Percentiles rank a stretch among this genome's conserved stretches.
phyloP scores from a whole-genome alignment of 2,888 invertebrate genomes.

The Macrophya alboannulata region DNA sequence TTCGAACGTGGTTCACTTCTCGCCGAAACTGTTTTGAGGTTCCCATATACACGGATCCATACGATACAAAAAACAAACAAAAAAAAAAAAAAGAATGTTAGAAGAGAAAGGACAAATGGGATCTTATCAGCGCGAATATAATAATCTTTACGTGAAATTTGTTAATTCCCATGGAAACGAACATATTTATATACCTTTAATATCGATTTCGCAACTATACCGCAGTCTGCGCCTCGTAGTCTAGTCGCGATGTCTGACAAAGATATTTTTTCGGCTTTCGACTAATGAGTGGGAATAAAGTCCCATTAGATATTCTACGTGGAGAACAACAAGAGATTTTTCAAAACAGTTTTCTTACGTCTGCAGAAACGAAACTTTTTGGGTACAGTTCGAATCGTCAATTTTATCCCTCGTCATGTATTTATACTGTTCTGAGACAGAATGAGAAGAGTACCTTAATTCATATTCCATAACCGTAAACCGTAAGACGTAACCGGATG shows the following conservation, averaged over 20 bases:
- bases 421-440: neutral
- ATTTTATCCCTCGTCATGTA: neutral
- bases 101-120: neutral
- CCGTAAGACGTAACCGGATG: constrained; percentile 47
- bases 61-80: neutral
- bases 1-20: neutral
- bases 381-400: neutral
- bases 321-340: no score
- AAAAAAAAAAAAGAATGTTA: neutral
- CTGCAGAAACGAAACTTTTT: neutral
- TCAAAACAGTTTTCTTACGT: no score
- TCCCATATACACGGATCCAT: neutral
- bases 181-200: neutral
- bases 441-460: neutral
- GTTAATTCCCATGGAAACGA: constrained; percentile 53
- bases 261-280: neutral
- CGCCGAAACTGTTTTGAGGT: neutral
- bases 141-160: neutral
- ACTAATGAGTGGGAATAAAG: neutral
- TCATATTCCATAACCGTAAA: constrained; percentile 47
- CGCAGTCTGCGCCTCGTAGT: neutral
- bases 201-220: constrained; percentile 33
- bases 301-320: neutral
- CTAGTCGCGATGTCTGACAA: neutral
- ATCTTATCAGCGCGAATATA: neutral